Evolutionary conservation across 2,797 vertebrate species (phyloP), one percentile per base, ranked within the genome.

Genomic region (Centropyge bicolor): DNA sequence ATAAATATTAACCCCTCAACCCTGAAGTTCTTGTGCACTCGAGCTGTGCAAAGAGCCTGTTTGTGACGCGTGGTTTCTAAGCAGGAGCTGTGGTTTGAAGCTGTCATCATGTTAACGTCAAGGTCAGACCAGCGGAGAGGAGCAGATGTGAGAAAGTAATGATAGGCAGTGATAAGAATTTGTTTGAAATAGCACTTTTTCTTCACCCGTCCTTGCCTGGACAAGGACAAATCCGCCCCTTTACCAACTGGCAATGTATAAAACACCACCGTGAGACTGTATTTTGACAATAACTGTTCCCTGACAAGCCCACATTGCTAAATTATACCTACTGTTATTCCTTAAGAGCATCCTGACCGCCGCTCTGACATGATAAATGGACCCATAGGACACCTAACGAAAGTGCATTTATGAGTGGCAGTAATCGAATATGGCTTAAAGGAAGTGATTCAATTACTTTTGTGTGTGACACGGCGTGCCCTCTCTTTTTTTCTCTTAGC

Each of bases 391-490:
- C 86, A 70, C 81, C 78, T 74, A 83, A 86, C 80, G 57, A 78
- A 76, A 84, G 85, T 83, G 80, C 81, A 87, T 94, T 90, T 91
- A 75, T 90, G 89, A 89, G 85, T 77, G 67, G 78, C 88, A 76
- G 82, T 91, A 92, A 93, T 91, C 38, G 74, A 93, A 91, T 79
- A 78, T 74, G 82, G 77, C 74, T 89, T 82, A 76, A 88, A 88
- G 77, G 69, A 88, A 82, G 83, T 43, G 79, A 92, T 90, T 93
- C 71, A 88, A 92, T 93, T 90, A 92, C 85, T 83, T 91, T 88
- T 87, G 78, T 84, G 77, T 71, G 82, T 87, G 90, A 86, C 88
- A 88, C 65, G 10, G 66, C 43, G 59, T 86, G 84, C 80, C 83
- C 86, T 70, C 74, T 41, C 55, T 43, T 55, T 24, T 40, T 68